Base-by-base conservation (phyloP, 2,888 invertebrate genomes). In the Gymnoscelis rufifasciata region DNA sequence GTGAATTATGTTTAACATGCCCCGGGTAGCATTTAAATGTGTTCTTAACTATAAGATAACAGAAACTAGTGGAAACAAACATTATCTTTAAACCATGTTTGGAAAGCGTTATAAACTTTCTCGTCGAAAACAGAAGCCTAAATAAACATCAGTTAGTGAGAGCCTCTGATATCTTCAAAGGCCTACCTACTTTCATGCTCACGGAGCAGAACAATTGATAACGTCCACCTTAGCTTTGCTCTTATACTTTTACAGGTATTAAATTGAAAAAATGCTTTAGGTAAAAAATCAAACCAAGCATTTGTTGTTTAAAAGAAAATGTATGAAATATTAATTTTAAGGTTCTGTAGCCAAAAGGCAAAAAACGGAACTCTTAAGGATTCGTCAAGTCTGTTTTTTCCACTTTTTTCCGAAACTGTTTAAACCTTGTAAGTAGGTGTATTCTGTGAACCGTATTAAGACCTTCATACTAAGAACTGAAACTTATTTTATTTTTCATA, bases 141-240 rank as follows among this genome's bases (percentile, higher is more conserved):
- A 54, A 54, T 29, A 57, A 55, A 54, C 47, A 55, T 19, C 30
- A 40, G 26, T 40, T 36, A 37, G 26, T 26, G 33, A 38, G 37
- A 39, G 39, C 27, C 13, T 23, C 37, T 44, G 44, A 45, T 59
- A 53, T 56, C 54, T 51, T 45, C 39, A 53, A 51, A 44, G 51
- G 50, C 40, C 31, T 51, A 48, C 40, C 31, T 51, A 47, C 50
- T 57, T 56, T 56, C 47, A 43, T 48, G 38, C 30, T 51, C 49
- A 42, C 40, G 31, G 37, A 51, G 52, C 54, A 52, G 51, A 58
- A 58, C 52, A 56, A 56, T 47, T 54, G 55, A 58, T 56, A 56
- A 54, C 52, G 49, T 50, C 50, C 52, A 43, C 44, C 47, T 42
- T n/a, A n/a, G 39, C 40, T 47, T 19, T 19, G 19, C 41, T n/a